phyloP scores from a whole-genome alignment of 92 coral and sea anemone species.

The Epizoanthus ramosus region DNA sequence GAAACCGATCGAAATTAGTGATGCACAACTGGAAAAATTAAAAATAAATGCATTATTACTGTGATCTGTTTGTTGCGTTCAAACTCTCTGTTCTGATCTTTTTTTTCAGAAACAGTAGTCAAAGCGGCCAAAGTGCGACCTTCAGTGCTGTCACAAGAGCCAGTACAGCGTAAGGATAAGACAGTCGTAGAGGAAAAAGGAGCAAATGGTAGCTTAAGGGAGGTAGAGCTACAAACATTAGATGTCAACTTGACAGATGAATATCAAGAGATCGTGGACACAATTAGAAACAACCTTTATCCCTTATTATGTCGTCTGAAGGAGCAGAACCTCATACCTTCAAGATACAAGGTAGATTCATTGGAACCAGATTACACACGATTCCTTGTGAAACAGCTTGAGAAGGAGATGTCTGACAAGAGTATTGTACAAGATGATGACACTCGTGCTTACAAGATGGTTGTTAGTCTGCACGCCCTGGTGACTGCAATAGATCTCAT shows the following conservation, averaged over 20 bases:
- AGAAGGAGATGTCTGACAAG: conserved; percentile 51
- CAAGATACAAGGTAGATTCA: conserved; percentile 40
- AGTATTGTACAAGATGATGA: conserved; percentile 28
- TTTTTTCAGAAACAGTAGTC: conserved; percentile 51
- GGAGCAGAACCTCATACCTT: conserved; percentile 65
- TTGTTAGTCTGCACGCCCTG: conserved; percentile 81
- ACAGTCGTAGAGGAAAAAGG: background rate
- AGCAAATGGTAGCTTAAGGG: background rate
- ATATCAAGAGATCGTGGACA: conserved; percentile 65
- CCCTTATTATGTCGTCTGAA: conserved; percentile 75
- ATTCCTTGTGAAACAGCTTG: conserved; percentile 81
- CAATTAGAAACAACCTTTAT: conserved; percentile 60
- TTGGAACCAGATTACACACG: conserved; percentile 82
- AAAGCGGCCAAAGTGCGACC: conserved; percentile 80
- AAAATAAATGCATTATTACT: too few species aligned
- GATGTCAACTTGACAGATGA: conserved; percentile 65
- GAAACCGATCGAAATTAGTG: too few species aligned
- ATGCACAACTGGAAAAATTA: too few species aligned
- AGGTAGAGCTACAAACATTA: conserved; percentile 31
- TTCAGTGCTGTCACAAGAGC: conserved; percentile 49
- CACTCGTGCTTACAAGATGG: conserved; percentile 51
- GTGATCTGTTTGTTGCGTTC: conserved; percentile 23
- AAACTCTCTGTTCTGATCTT: background rate
- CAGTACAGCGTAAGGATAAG: conserved; percentile 1
- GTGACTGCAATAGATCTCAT: conserved; percentile 76